Evolutionary conservation across 2,888 invertebrate genomes (phyloP).

Genomic region (Cactoblastis cactorum): DNA sequence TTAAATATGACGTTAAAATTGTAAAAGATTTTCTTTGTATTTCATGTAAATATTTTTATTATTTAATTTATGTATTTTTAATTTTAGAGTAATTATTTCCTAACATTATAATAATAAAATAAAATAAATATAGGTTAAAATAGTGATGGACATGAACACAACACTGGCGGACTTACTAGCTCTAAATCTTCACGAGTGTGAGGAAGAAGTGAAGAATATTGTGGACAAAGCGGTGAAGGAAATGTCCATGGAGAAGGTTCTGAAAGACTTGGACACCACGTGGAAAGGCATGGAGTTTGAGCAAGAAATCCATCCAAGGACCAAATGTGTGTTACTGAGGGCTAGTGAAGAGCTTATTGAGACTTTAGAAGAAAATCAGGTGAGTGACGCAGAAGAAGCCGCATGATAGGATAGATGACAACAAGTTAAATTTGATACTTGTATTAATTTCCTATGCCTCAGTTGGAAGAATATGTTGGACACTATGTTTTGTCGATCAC

Average conservation of each 20-base stretch:
- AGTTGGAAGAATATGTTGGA: too few species aligned
- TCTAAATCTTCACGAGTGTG: slow-evolving; percentile 96
- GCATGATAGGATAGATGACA: too few species aligned
- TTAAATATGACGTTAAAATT: too few species aligned
- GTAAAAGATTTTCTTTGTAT: too few species aligned
- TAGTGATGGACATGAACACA: slow-evolving; percentile 95
- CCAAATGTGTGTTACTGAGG: slow-evolving; percentile 90
- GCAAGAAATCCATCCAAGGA: slow-evolving; percentile 92
- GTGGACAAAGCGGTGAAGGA: slow-evolving; percentile 99
- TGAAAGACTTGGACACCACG: slow-evolving; percentile 92
- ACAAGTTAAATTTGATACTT: too few species aligned
- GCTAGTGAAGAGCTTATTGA: slow-evolving; percentile 98
- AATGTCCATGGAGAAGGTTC: slow-evolving; percentile 98
- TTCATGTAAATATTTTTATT: too few species aligned
- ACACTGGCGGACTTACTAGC: slow-evolving; percentile 94
- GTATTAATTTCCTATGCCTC: too few species aligned
- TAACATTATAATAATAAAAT: background rate
- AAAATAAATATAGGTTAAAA: slow-evolving; percentile 84
- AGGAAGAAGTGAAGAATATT: slow-evolving; percentile 98
- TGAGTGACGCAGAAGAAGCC: too few species aligned
- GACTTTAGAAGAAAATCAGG: slow-evolving; percentile 98
- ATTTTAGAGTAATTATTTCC: too few species aligned
- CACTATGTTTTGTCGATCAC: too few species aligned
- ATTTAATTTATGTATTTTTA: too few species aligned
- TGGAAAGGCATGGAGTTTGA: slow-evolving; percentile 97